Evolutionary conservation across 2,888 invertebrate species (phyloP).

Genomic region (Andrena camellia): DNA sequence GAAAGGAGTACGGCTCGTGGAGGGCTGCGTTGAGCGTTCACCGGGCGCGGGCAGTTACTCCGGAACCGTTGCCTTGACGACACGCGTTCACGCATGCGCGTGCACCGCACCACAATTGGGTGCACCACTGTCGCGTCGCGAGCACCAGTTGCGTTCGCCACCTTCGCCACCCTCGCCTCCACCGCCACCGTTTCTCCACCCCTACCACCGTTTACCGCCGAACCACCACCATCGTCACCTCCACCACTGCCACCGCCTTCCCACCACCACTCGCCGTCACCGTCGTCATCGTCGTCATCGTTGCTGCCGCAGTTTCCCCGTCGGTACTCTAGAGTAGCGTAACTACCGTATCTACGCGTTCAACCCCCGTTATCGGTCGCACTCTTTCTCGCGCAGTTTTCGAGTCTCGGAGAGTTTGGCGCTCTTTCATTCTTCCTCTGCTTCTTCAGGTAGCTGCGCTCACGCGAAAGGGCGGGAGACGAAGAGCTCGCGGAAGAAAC

Average conservation of each 20-base stretch:
- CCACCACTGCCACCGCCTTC: conserved; percentile 30
- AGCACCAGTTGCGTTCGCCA: conserved; percentile 71
- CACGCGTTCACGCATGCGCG: conserved; percentile 81
- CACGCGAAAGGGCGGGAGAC: background rate
- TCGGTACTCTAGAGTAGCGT: conserved; percentile 41
- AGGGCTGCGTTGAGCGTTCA: conserved; percentile 74
- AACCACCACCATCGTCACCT: conserved; percentile 24
- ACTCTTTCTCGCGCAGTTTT: conserved; percentile 33
- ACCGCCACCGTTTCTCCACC: conserved; percentile 20
- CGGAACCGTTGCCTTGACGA: conserved; percentile 85
- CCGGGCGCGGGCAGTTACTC: conserved; percentile 80
- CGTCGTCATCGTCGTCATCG: conserved; percentile 33
- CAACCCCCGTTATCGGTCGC: conserved; percentile 43
- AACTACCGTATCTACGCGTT: conserved; percentile 23
- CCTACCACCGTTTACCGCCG: conserved; percentile 14
- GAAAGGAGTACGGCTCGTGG: conserved; percentile 66
- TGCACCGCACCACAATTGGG: conserved; percentile 36
- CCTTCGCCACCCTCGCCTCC: conserved; percentile 62
- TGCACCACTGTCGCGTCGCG: conserved; percentile 62
- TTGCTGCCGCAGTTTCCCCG: conserved; percentile 19
- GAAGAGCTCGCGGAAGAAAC: background rate
- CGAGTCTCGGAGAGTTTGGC: conserved; percentile 7
- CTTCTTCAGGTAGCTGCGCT: background rate
- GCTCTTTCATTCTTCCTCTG: conserved; percentile 28
- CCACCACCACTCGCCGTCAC: conserved; percentile 25